Evolutionary conservation across 2,113 vertebrate genomes (phyloP), one percentile per base, ranked within the genome.

Genomic region (Heterochromis multidens): DNA sequence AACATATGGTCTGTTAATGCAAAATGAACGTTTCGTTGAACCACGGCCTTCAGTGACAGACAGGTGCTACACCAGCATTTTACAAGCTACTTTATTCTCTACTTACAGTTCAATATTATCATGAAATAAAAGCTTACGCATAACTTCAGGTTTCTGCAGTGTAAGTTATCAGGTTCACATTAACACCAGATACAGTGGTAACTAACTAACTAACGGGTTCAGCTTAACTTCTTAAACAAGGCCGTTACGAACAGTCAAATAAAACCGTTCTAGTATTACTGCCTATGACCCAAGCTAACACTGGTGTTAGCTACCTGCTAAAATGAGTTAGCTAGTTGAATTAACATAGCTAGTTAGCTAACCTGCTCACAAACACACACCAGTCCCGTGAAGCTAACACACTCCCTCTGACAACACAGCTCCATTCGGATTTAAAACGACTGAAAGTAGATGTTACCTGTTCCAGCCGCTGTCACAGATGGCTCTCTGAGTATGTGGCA

Each of bases 401-500:
- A 0, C 2, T 5, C 23, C 5, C 14, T 19, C 1, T 3, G 9
- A 31, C 1, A 31, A 12, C n/a, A 1, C 5, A 21, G 6, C 25
- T 11, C 6, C 4, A 57, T 3, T 27, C 2, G 3, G 16, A 0
- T 1, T 14, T 2, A 2, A 25, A 1, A 3, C 3, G 17, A 2
- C 7, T 1, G 8, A 80, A 56, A 29, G 2, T 2, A 0, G 2
- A 7, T 35, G 60, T 79, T 83, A 93, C 89, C 93, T 87, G 25
- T 77, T 79, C 3, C 3, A 21, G 4, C 31, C 13, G 74, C 16
- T 56, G 4, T 33, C 43, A 49, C 43, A 31, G 43, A 72, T 12
- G 43, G 3, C 29, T 72, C 21, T 29, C 40, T 56, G 85, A 77
- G 37, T 72, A 91, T 92, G 93, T 93, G 91, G 93, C 93, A 93